Base-by-base conservation (phyloP, 2,888 invertebrate species). In the Deilephila elpenor region DNA sequence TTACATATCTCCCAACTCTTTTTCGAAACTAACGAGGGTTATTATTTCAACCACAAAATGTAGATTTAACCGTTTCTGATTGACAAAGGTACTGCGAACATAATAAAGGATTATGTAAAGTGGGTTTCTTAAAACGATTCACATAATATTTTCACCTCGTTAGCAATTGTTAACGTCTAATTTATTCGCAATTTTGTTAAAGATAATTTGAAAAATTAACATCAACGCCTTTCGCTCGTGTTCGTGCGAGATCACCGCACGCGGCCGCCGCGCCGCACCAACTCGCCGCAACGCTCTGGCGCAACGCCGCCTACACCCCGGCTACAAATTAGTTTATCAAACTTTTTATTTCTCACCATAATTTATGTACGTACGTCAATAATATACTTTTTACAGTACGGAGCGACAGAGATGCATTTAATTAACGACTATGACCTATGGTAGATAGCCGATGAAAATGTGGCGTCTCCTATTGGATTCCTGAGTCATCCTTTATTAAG, bases 21-120 rank as follows among this genome's bases (percentile, higher is more conserved):
- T 89, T 90, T 89, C 87, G 80, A 83, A 87, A 83, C 86, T 93
- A 94, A 94, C 91, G 85, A 93, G 90, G 88, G 88, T 89, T 90
- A 93, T 94, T 93, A 93, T 91, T 90, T 91, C 86, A 86, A 93
- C 93, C 93, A 91, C 93, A 93, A 91, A 92, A 89, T 87, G 83
- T 89, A 83, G 86, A 88, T 86, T 87, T 88, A 90, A 87, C 87
- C 86, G 85, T 85, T 87, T 86, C 83, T 90, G 92, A 93, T 92
- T 93, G 93, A 93, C 92, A 92, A 91, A 87, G 85, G 88, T 79
- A 85, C 82, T 81, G 80, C 78, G 82, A 87, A 82, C 79, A 89
- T 87, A 88, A 89, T 87, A 87, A 88, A 87, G 84, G 84, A 88
- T 87, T 88, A 86, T 82, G 80, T 80, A 82, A 86, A 87, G 78